phyloP scores from a whole-genome alignment of 2,888 invertebrate genomes.

The Diploptera punctata region DNA sequence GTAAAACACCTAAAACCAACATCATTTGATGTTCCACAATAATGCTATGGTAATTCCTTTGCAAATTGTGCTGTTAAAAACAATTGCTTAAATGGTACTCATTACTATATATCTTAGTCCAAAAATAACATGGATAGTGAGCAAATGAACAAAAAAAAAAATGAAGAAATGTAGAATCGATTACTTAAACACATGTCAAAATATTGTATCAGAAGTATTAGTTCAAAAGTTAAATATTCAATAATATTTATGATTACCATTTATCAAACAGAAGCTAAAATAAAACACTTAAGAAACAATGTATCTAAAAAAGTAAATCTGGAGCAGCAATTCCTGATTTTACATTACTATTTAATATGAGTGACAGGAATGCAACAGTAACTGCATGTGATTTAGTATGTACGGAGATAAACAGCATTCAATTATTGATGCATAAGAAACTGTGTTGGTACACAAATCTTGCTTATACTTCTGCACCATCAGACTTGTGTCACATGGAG shows the following conservation, averaged over 20 bases:
- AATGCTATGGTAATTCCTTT: no score
- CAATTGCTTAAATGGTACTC: neutral
- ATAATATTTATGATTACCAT: conserved; percentile 3
- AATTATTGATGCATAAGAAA: neutral
- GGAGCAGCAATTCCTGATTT: neutral
- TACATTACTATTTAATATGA: neutral
- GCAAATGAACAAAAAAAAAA: conserved; percentile 21
- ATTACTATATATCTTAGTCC: conserved; percentile 1
- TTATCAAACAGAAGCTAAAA: conserved; percentile 8
- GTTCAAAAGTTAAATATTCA: conserved; percentile 19
- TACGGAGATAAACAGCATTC: neutral
- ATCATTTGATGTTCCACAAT: neutral
- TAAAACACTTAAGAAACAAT: conserved; percentile 4
- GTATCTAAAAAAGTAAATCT: conserved; percentile 8
- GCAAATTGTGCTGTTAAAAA: neutral
- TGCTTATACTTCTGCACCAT: neutral
- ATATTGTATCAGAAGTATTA: conserved; percentile 27
- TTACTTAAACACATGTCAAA: conserved; percentile 27
- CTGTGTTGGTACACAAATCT: neutral
- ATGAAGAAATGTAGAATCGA: neutral
- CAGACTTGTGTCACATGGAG: conserved; percentile 13
- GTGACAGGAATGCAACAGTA: neutral
- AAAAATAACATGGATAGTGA: conserved; percentile 13
- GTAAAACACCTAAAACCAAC: neutral
- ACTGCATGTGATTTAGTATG: neutral